Evolutionary conservation across 2,797 vertebrate genomes (phyloP).

Genomic region (Poeciliopsis infans): DNA sequence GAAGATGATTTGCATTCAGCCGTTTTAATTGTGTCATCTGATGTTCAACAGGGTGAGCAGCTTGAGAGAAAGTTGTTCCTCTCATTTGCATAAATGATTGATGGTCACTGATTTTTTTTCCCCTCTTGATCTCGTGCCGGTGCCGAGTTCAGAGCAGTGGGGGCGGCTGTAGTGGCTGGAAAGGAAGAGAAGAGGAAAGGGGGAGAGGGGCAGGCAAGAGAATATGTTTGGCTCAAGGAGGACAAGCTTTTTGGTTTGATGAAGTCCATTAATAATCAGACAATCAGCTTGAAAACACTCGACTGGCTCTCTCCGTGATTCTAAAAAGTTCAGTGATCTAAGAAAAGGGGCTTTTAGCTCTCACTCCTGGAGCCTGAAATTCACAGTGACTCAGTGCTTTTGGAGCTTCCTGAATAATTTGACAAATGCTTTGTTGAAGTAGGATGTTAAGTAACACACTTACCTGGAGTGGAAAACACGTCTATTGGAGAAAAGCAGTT

Average conservation of each 20-base stretch:
- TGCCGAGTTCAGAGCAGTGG: slow-evolving; percentile 54
- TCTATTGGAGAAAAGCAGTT: not conserved
- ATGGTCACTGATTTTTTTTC: slow-evolving; percentile 62
- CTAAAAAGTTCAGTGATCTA: slow-evolving; percentile 39
- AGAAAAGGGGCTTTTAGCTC: slow-evolving; percentile 21
- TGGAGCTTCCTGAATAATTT: slow-evolving; percentile 22
- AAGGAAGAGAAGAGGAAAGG: not conserved
- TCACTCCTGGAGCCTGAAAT: slow-evolving; percentile 18
- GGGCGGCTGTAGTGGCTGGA: slow-evolving; percentile 29
- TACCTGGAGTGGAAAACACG: not conserved
- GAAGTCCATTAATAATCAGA: slow-evolving; percentile 48
- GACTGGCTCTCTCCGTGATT: slow-evolving; percentile 31
- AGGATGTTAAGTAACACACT: slow-evolving; percentile 8
- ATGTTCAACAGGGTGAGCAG: slow-evolving; percentile 73
- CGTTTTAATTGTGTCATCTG: slow-evolving; percentile 72
- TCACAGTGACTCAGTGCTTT: slow-evolving; percentile 8
- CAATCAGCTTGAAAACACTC: slow-evolving; percentile 52
- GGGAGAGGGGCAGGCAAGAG: slow-evolving; percentile 22
- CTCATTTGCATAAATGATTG: slow-evolving; percentile 74
- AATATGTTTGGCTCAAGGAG: slow-evolving; percentile 41
- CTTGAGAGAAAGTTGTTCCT: slow-evolving; percentile 49
- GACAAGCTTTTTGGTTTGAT: slow-evolving; percentile 36
- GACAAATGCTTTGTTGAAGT: slow-evolving; percentile 21
- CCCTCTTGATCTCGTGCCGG: slow-evolving; percentile 66
- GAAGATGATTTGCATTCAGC: slow-evolving; percentile 75